A percentile compares a stretch with the other conserved stretches of the same genome.
Conservation (phyloP, 2,797 vertebrate species). For the Anguilla obscura region DNA sequence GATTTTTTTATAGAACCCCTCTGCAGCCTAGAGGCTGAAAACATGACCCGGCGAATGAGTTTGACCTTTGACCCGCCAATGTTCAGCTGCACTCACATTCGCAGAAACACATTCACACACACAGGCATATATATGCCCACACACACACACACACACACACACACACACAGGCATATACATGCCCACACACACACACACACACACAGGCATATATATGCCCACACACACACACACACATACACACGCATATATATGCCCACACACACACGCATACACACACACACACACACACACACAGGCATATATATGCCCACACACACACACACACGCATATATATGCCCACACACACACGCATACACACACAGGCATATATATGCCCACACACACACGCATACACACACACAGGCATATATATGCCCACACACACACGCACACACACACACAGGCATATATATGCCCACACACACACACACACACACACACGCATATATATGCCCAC, state of each 20-base stretch:
- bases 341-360: constrained; percentile 1
- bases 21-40: background rate
- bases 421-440: background rate
- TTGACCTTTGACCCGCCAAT: background rate
- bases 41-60: background rate
- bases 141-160: no score
- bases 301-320: background rate
- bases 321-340: background rate
- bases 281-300: background rate
- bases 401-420: background rate
- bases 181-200: no score
- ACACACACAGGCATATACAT: no score
- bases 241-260: background rate
- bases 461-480: background rate
- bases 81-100: no score
- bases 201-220: no score
- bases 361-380: background rate
- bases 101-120: no score
- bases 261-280: background rate
- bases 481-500: background rate
- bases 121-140: no score
- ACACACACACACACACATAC: background rate
- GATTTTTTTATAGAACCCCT: background rate
- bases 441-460: background rate
- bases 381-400: background rate